phyloP scores from a whole-genome alignment of 2,888 invertebrate species.

The Drosophila macrothrix region DNA sequence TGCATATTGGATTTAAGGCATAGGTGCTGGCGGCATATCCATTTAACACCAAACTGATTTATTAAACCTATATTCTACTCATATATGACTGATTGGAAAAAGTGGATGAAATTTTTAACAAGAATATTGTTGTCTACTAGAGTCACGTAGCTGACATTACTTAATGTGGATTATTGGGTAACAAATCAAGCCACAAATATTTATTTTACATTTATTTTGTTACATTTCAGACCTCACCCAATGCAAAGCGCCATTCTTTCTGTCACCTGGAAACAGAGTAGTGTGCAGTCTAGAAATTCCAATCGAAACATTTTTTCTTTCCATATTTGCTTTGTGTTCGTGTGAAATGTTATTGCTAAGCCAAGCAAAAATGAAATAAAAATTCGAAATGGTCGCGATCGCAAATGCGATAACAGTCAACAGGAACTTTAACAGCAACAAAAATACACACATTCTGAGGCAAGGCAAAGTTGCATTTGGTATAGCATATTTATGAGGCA shows the following conservation, averaged over 20 bases:
- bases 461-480: conserved; percentile 10
- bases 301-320: conserved; percentile 1
- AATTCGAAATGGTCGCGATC: conserved; percentile 54
- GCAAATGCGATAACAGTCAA: conserved; percentile 65
- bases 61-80: no score
- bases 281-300: background rate
- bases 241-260: background rate
- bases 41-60: background rate
- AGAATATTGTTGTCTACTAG: background rate
- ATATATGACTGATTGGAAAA: background rate
- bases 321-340: conserved; percentile 14
- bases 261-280: background rate
- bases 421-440: conserved; percentile 20
- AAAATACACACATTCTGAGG: background rate
- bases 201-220: background rate
- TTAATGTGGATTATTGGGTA: background rate
- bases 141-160: background rate
- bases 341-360: conserved; percentile 56
- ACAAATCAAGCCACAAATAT: background rate
- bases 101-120: background rate
- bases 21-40: background rate
- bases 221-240: background rate
- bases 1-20: background rate
- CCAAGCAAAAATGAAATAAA: conserved; percentile 62
- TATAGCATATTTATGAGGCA: conserved; percentile 37